Evolutionary conservation across 2,113 vertebrate genomes (phyloP).

Genomic region (Noctilio leporinus): DNA sequence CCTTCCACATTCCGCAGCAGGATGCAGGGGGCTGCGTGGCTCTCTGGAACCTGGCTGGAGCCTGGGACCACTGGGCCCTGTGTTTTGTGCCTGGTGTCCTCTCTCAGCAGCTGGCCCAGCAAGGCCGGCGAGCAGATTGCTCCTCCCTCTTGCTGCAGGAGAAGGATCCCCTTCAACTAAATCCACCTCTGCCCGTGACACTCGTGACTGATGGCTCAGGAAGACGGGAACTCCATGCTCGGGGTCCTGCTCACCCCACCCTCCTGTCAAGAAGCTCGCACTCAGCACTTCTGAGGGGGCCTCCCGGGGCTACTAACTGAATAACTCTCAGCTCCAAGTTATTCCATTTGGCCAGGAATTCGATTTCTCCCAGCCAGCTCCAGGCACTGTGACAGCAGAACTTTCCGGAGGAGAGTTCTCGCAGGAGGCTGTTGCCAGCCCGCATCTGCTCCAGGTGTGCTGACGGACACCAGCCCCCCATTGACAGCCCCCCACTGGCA

Average conservation of each 20-base stretch:
- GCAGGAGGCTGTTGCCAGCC: slow-evolving; percentile 64
- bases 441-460: slow-evolving; percentile 62
- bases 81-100: background rate
- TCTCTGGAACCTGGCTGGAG: background rate
- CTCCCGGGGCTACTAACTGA: slow-evolving; percentile 66
- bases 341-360: slow-evolving; percentile 74
- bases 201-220: slow-evolving; percentile 50
- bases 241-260: background rate
- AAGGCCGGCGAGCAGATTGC: accelerated
- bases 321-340: slow-evolving; percentile 70
- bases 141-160: accelerated
- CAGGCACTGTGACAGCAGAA: slow-evolving; percentile 52
- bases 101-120: background rate
- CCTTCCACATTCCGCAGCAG: background rate
- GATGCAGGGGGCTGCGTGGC: background rate
- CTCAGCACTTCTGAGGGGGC: slow-evolving; percentile 55
- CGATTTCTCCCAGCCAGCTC: slow-evolving; percentile 67
- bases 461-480: slow-evolving; percentile 58
- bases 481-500: background rate
- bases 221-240: slow-evolving; percentile 42
- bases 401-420: slow-evolving; percentile 58
- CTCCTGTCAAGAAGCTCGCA: slow-evolving; percentile 41
- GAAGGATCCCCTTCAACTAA: background rate
- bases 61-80: background rate
- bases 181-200: slow-evolving; percentile 23